Evolutionary conservation across 2,888 invertebrate species (phyloP), one percentile per base, ranked within the genome.

Genomic region (Balanococcus diminutus): DNA sequence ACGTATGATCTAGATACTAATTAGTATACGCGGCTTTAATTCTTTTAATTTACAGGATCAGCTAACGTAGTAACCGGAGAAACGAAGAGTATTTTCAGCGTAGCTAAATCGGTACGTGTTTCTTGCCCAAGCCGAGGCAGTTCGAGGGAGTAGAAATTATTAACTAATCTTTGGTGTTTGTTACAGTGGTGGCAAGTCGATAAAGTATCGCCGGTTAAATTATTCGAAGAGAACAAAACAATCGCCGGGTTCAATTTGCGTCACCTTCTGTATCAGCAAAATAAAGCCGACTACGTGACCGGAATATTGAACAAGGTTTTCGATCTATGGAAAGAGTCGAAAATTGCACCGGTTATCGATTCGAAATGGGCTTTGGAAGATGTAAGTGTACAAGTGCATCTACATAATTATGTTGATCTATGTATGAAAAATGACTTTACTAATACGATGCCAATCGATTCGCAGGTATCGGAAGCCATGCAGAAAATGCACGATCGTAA

Each of bases 401-500:
- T 32, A 25, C 25, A 36, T 36, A 3, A 14, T 51, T n/a, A n/a
- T n/a, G n/a, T n/a, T n/a, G n/a, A n/a, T n/a, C n/a, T n/a, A n/a
- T n/a, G n/a, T n/a, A n/a, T n/a, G n/a, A n/a, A n/a, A n/a, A n/a
- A n/a, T n/a, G n/a, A n/a, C n/a, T n/a, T n/a, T n/a, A n/a, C n/a
- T n/a, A n/a, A n/a, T n/a, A n/a, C n/a, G n/a, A n/a, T n/a, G n/a
- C n/a, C n/a, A n/a, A n/a, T n/a, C n/a, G n/a, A n/a, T 51, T 46
- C 22, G 28, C 87, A 95, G 95, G 94, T 96, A 19, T 93, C 94
- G 32, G 96, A 96, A 89, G 96, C 96, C 6, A 96, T 97, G 96
- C 96, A 96, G 90, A 96, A 95, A 90, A 95, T 97, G 94, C 96
- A 96, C 90, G 96, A 96, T 89, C 94, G 96, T 89, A 96, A 96